Evolutionary conservation across 2,888 invertebrate genomes (phyloP), one percentile per base, ranked within the genome.

Genomic region (Phortica magna): DNA sequence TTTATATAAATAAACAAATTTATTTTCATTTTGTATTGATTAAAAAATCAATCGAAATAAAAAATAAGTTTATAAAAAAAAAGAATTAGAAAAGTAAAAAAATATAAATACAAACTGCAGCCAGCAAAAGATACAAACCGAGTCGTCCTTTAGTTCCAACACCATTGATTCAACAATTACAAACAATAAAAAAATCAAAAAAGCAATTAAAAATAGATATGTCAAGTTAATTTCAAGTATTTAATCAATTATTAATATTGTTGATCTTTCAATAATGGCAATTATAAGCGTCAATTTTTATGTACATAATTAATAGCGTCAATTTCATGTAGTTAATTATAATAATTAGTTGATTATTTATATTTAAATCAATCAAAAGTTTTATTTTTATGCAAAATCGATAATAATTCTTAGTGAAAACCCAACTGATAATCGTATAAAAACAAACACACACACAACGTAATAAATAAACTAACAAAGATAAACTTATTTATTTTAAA

Each of bases 211-310:
- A 74, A 65, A 71, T 12, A 43, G 19, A 17, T 67, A 68, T 31
- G 67, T 42, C 41, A 74, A 22, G 17, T 75, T 41, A 53, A 22
- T 53, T 72, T 48, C 42, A 17, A 57, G 55, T 12, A 42, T 42
- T 41, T 67, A 72, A 64, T 6, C 7, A 41, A 71, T 70, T 80
- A 82, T 73, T 77, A 80, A 82, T 48, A 48, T 12, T 48, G 48
- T 12, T 48, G 14, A 14, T 14, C 9, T 48, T 48, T 14, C 10
- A 48, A 48, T 78, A 67, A 85, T 78, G 80, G 88, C 88, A 86
- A 89, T 88, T 85, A 85, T 82, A 81, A 79, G 79, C 79, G 85
- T 86, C 85, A 86, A 89, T 89, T 85, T 86, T 77, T 78, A 72
- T 67, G 76, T 76, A 76, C 74, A 75, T 77, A 75, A 43, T 76